phyloP scores from a whole-genome alignment of 1,140 invertebrate genomes.

The Caligus rogercresseyi region DNA sequence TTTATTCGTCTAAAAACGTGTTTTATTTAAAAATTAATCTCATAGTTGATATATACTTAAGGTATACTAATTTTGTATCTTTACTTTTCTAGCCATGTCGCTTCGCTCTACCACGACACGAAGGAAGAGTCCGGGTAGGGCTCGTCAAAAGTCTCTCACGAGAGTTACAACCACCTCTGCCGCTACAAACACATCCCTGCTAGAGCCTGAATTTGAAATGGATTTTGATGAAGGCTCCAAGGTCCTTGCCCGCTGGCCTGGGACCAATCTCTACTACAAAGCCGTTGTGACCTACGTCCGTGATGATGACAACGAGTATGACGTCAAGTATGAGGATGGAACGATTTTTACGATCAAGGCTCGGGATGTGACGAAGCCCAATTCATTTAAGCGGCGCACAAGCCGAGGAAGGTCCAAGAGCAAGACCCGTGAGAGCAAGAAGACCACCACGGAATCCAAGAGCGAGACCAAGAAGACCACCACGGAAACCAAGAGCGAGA shows the following conservation, averaged over 20 bases:
- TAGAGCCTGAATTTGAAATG: not conserved
- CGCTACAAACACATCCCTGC: not conserved
- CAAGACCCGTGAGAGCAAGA: not conserved
- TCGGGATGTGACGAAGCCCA: constrained; percentile 1
- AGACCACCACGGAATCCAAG: not conserved
- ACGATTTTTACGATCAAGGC: constrained; percentile 20
- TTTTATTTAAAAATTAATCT: not conserved
- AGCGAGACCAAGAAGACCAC: not conserved
- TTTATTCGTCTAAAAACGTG: too few species aligned
- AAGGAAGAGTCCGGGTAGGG: not conserved
- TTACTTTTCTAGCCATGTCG: too few species aligned
- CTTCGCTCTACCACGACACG: not conserved
- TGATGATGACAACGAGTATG: constrained; percentile 20
- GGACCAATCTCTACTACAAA: constrained; percentile 12
- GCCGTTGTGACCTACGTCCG: constrained; percentile 13
- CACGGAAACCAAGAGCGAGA: not conserved
- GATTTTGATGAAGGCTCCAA: constrained; percentile 7
- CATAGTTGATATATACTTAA: too few species aligned
- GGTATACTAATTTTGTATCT: too few species aligned
- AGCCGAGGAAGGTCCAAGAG: not conserved
- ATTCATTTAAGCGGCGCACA: not conserved
- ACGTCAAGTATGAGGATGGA: constrained; percentile 17
- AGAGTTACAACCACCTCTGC: not conserved
- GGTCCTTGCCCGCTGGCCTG: constrained; percentile 18
- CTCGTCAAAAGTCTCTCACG: not conserved